Evolutionary conservation across 2,797 vertebrate genomes (phyloP).

Genomic region (Crypturellus tataupa): DNA sequence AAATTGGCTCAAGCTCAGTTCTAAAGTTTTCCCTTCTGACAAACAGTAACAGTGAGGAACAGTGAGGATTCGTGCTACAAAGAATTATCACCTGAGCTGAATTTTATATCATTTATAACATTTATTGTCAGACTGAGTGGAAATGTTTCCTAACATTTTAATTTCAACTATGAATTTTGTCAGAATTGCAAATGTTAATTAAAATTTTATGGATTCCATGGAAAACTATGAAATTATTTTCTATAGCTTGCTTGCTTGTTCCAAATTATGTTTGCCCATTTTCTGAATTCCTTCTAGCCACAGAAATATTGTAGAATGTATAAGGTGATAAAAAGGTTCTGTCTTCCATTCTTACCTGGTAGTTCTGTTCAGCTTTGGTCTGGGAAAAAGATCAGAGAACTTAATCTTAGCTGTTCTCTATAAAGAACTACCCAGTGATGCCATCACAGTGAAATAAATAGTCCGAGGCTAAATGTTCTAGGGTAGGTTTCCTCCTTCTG

Average conservation of each 20-base stretch:
- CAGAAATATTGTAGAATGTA: background rate
- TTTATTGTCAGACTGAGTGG: background rate
- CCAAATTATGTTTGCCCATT: background rate
- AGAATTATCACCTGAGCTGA: background rate
- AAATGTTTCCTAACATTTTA: constrained; percentile 30
- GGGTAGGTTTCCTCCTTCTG: background rate
- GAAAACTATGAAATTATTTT: background rate
- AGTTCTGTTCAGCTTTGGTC: background rate
- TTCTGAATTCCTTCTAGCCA: background rate
- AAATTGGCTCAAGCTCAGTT: background rate
- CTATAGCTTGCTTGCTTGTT: background rate
- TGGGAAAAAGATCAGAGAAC: background rate
- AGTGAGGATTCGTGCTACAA: background rate
- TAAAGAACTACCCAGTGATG: background rate
- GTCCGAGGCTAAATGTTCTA: background rate
- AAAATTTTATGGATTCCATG: background rate
- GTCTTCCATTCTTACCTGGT: background rate
- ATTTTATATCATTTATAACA: background rate
- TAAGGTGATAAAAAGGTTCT: background rate
- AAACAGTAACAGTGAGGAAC: background rate
- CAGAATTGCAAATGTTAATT: background rate
- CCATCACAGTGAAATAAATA: background rate
- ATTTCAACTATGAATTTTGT: background rate
- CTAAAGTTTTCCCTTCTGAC: background rate
- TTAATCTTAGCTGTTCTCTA: background rate